Conservation (phyloP, 1,140 invertebrate genomes). For the Cherax destructor region DNA sequence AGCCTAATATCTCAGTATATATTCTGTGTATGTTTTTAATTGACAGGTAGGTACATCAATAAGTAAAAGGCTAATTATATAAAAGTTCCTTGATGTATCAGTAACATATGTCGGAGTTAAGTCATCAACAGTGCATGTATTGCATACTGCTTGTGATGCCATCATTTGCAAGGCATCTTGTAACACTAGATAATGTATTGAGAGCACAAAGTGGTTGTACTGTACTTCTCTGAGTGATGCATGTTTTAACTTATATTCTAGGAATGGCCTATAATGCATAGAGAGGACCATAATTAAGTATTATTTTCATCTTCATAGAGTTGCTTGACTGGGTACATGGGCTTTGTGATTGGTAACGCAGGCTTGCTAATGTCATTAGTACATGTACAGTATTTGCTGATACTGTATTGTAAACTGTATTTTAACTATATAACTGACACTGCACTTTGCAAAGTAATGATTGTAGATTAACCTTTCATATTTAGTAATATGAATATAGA, state of each 20-base stretch:
- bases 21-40: no score
- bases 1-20: no score
- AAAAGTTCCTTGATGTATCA: no score
- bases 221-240: not conserved
- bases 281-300: not conserved
- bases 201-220: no score
- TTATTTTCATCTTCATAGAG: not conserved
- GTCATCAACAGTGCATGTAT: no score
- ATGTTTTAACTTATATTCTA: not conserved
- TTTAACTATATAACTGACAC: not conserved
- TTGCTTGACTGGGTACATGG: not conserved
- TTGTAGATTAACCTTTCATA: not conserved
- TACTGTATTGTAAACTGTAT: not conserved
- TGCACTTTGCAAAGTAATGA: not conserved
- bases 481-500: not conserved
- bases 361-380: not conserved
- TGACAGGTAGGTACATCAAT: no score
- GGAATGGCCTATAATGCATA: not conserved
- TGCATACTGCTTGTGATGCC: no score
- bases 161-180: no score
- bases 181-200: no score
- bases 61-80: no score
- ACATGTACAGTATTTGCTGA: slow-evolving; percentile 9
- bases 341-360: not conserved
- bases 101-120: no score